Evolutionary conservation across 2,797 vertebrate species (phyloP).

Genomic region (Phalloptychus januarius): DNA sequence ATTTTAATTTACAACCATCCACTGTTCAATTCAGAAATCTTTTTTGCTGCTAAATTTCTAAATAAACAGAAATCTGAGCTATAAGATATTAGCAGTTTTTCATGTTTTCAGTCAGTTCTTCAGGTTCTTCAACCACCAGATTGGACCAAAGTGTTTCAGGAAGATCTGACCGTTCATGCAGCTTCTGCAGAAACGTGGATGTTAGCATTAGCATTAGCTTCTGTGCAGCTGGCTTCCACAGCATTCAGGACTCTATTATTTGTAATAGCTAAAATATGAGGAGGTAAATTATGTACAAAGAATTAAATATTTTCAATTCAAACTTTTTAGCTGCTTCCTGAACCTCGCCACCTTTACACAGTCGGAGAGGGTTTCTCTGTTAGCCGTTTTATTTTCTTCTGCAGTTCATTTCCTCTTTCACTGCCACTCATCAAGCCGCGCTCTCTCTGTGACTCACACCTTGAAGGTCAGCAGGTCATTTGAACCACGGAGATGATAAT

Average conservation of each 20-base stretch:
- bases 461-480: conserved; percentile 44
- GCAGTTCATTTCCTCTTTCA: conserved; percentile 14
- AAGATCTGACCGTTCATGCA: too few species aligned
- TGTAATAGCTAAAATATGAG: neutral
- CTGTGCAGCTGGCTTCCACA: neutral
- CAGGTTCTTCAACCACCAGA: too few species aligned
- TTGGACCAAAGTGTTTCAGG: too few species aligned
- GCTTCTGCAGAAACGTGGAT: too few species aligned
- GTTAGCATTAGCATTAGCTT: too few species aligned
- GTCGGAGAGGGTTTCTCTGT: neutral
- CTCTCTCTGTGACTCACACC: conserved; percentile 12
- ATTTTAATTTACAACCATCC: too few species aligned
- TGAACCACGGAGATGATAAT: conserved; percentile 45
- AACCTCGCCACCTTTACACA: neutral
- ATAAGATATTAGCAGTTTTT: too few species aligned
- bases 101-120: too few species aligned
- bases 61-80: too few species aligned
- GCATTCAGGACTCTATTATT: neutral
- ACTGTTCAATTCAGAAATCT: too few species aligned
- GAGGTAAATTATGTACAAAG: neutral
- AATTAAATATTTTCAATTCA: neutral
- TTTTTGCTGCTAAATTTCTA: too few species aligned
- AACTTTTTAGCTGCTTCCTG: neutral
- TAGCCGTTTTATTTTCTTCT: neutral
- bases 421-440: too few species aligned